phyloP scores from a whole-genome alignment of 1,140 invertebrate genomes.

The Idris sp. region DNA sequence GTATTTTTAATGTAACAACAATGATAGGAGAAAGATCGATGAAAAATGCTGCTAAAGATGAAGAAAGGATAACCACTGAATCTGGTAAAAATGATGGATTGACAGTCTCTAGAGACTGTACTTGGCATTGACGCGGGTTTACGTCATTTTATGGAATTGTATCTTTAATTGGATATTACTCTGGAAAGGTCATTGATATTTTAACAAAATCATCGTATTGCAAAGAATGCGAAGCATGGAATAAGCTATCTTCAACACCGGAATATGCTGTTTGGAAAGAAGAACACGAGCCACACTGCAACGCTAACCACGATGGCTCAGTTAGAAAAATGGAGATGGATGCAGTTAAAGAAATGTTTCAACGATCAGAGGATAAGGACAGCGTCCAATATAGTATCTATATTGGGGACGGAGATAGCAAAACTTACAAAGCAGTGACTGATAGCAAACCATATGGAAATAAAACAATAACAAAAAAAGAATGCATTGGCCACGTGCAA shows the following conservation, averaged over 20 bases:
- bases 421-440: conserved; percentile 25
- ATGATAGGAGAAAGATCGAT: too few species aligned
- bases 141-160: too few species aligned
- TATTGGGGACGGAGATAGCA: conserved; percentile 4
- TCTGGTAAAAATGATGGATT: too few species aligned
- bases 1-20: too few species aligned
- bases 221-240: not conserved
- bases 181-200: not conserved
- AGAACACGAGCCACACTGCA: not conserved
- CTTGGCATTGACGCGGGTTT: too few species aligned
- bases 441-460: conserved; percentile 28
- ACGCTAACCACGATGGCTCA: not conserved
- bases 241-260: too few species aligned
- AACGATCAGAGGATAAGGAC: not conserved
- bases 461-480: conserved; percentile 28
- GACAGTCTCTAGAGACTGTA: too few species aligned
- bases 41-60: too few species aligned
- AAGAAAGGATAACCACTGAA: too few species aligned
- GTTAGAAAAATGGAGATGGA: not conserved
- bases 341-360: not conserved
- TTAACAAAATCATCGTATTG: not conserved
- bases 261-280: not conserved
- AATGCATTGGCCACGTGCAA: too few species aligned
- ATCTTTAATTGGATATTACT: not conserved
- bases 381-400: not conserved